Conservation (phyloP, 2,888 invertebrate species). For the Seira musarum region DNA sequence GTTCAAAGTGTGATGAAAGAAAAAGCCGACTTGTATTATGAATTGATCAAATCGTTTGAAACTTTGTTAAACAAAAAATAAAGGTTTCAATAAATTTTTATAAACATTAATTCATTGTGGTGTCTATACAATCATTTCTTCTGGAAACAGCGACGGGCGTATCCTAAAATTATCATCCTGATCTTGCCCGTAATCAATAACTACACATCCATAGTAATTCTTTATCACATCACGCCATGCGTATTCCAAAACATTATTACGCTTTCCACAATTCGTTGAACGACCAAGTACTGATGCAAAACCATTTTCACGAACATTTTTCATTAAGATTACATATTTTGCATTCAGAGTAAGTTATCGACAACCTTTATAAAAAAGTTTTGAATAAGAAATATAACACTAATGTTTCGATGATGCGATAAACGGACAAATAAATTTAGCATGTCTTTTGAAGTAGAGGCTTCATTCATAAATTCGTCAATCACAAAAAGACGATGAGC, state of each 20-base stretch:
- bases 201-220: slow-evolving; percentile 58
- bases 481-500: background rate
- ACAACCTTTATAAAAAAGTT: slow-evolving; percentile 46
- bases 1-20: no score
- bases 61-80: no score
- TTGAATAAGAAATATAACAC: slow-evolving; percentile 42
- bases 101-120: no score
- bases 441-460: slow-evolving; percentile 21
- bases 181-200: slow-evolving; percentile 58
- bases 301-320: slow-evolving; percentile 56
- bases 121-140: no score
- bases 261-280: slow-evolving; percentile 60
- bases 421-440: slow-evolving; percentile 28
- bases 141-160: slow-evolving; percentile 60
- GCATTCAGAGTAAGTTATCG: slow-evolving; percentile 37
- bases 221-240: slow-evolving; percentile 60
- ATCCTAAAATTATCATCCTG: slow-evolving; percentile 61
- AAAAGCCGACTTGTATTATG: no score
- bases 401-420: slow-evolving; percentile 40
- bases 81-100: no score
- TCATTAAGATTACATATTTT: slow-evolving; percentile 53
- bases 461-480: slow-evolving; percentile 51
- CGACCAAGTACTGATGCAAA: slow-evolving; percentile 40
- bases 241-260: slow-evolving; percentile 22
- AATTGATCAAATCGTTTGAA: no score